Evolutionary conservation across 2,113 vertebrate genomes (phyloP).

Genomic region (Corythoichthys intestinalis): DNA sequence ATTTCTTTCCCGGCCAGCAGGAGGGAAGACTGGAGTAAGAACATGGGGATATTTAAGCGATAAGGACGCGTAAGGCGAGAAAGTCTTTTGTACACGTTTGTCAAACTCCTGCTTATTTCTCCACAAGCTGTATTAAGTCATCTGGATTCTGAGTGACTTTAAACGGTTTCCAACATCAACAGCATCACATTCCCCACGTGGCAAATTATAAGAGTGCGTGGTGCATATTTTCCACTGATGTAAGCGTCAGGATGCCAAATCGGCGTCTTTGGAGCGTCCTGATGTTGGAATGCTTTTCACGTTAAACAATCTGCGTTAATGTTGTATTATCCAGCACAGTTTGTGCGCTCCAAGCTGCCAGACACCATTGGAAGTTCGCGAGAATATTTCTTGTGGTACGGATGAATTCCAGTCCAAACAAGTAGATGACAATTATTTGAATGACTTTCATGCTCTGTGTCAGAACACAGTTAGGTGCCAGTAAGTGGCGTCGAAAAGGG

Average conservation of each 20-base stretch:
- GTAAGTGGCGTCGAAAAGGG: conserved; percentile 22
- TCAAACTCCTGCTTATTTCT: conserved; percentile 6
- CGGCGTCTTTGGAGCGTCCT: conserved; percentile 34
- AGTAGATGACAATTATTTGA: conserved; percentile 32
- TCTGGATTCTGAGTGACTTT: conserved; percentile 40
- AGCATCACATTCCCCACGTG: conserved; percentile 37
- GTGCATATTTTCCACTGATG: conserved; percentile 55
- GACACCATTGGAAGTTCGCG: conserved; percentile 23
- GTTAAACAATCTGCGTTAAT: conserved; percentile 27
- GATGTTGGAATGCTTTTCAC: conserved; percentile 15
- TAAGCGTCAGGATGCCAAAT: conserved; percentile 46
- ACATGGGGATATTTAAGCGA: conserved; percentile 41
- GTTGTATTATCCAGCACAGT: conserved; percentile 24
- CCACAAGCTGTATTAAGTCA: conserved; percentile 40
- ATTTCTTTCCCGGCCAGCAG: conserved; percentile 37
- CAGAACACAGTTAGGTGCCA: conserved; percentile 35
- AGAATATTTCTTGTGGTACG: conserved; percentile 40
- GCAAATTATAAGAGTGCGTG: conserved; percentile 24
- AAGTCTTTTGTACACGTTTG: background rate
- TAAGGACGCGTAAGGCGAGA: conserved; percentile 18
- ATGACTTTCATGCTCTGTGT: conserved; percentile 29
- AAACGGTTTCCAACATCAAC: conserved; percentile 47
- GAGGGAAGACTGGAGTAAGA: conserved; percentile 10
- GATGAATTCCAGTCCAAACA: conserved; percentile 39
- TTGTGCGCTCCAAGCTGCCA: conserved; percentile 49